Evolutionary conservation across 2,113 vertebrate genomes (phyloP), one percentile per base, ranked within the genome.

Genomic region (Phalacrocorax pelagicus): DNA sequence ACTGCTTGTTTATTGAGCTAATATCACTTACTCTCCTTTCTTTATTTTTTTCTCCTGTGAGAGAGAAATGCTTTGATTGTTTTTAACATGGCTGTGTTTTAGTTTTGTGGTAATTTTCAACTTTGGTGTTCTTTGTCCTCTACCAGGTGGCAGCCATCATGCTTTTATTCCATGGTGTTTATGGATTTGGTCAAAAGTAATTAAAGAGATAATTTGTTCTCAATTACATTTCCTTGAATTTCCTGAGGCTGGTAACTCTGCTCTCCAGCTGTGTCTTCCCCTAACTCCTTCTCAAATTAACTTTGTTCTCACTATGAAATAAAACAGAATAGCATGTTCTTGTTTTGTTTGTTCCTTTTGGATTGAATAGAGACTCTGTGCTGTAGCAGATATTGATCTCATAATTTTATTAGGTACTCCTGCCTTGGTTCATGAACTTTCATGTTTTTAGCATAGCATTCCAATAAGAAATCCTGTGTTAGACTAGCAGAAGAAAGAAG

Each of bases 141-240:
- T 96, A 46, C 62, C 95, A 95, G 89, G 96, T 92, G 97, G 96
- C 24, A 40, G 88, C 80, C 12, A 8, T 86, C 4, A 2, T 59
- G 86, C 57, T 89, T 96, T 95, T 96, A 72, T 94, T 83, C 97
- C 69, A 26, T 85, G 49, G 4, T 46, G 85, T 94, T 95, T 97
- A 98, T 97, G 97, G 98, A 97, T 98, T 97, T 97, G 98, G 97
- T 98, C 97, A 96, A 97, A 98, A 98, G 97, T 98, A 98, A 98
- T 98, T 98, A 98, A 97, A 97, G 97, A 98, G 97, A 98, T 97
- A 98, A 98, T 98, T 98, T 85, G 92, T 96, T 97, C 97, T 98
- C 97, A 98, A 95, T 98, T 98, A 96, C 97, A 97, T 98, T 98
- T 97, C 96, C 96, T 87, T 88, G 97, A 86, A 96, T 98, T 98